Conservation (phyloP, 2,888 invertebrate genomes). For the Gibbula magus region DNA sequence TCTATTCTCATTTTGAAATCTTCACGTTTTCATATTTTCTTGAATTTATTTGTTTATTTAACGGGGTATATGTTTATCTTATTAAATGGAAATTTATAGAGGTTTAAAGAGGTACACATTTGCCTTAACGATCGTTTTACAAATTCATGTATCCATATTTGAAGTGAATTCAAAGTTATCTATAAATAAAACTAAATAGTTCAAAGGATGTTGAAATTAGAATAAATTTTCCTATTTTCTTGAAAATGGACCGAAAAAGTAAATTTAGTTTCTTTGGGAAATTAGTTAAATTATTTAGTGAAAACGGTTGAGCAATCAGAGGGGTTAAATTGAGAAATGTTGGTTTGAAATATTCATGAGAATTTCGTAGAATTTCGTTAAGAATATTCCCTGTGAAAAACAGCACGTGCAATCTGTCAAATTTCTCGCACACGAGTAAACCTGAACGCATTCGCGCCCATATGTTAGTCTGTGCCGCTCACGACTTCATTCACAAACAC, state of each 20-base stretch:
- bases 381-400: background rate
- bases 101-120: background rate
- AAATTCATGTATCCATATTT: too few species aligned
- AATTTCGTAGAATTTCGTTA: background rate
- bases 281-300: background rate
- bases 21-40: too few species aligned
- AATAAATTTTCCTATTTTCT: background rate
- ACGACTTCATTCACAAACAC: background rate
- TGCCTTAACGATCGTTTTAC: too few species aligned
- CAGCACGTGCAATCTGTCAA: background rate
- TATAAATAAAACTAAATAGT: background rate
- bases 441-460: background rate
- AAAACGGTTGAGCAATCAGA: too few species aligned
- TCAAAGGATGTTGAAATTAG: too few species aligned
- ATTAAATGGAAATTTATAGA: background rate
- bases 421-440: background rate
- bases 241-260: background rate
- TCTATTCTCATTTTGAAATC: background rate
- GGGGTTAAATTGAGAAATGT: background rate
- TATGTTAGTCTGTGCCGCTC: background rate
- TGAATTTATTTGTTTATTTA: background rate
- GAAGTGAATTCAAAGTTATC: background rate
- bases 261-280: background rate
- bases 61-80: background rate
- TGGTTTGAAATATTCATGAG: constrained; percentile 12